phyloP scores from a whole-genome alignment of 2,113 vertebrate species.

The Lanius ludovicianus region DNA sequence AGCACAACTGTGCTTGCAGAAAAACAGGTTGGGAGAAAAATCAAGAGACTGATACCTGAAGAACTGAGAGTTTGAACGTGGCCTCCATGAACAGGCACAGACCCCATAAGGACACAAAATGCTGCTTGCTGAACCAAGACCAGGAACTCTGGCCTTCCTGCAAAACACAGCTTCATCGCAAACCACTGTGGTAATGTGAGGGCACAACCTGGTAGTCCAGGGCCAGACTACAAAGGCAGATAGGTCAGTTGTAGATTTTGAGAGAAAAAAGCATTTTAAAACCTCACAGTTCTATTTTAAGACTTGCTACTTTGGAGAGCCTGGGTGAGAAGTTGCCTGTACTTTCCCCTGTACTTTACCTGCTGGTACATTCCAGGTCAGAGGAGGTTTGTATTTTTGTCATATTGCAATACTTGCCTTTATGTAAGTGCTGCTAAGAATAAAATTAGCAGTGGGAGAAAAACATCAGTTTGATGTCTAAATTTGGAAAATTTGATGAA shows the following conservation, averaged over 20 bases:
- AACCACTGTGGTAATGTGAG: background rate
- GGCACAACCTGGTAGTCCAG: background rate
- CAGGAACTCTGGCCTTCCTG: background rate
- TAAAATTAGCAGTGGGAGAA: slow-evolving; percentile 82
- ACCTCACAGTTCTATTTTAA: background rate
- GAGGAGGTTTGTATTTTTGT: slow-evolving; percentile 73
- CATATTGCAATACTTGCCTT: slow-evolving; percentile 73
- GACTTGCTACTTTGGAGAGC: background rate
- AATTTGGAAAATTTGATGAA: slow-evolving; percentile 83
- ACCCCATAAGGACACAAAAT: background rate
- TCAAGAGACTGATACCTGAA: background rate
- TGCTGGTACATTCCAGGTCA: slow-evolving; percentile 73
- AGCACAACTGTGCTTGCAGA: background rate
- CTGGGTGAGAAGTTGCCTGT: slow-evolving; percentile 29
- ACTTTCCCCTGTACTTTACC: slow-evolving; percentile 67
- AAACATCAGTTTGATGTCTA: slow-evolving; percentile 81
- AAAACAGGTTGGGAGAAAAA: background rate
- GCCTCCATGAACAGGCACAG: background rate
- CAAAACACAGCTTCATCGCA: background rate
- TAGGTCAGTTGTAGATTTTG: background rate
- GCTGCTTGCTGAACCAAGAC: background rate
- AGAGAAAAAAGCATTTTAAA: background rate
- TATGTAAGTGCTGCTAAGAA: slow-evolving; percentile 84
- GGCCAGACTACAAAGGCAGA: background rate
- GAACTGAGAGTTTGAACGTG: rapidly evolving